Conservation (phyloP, 2,888 invertebrate species). For the Augochlorella aurata region DNA sequence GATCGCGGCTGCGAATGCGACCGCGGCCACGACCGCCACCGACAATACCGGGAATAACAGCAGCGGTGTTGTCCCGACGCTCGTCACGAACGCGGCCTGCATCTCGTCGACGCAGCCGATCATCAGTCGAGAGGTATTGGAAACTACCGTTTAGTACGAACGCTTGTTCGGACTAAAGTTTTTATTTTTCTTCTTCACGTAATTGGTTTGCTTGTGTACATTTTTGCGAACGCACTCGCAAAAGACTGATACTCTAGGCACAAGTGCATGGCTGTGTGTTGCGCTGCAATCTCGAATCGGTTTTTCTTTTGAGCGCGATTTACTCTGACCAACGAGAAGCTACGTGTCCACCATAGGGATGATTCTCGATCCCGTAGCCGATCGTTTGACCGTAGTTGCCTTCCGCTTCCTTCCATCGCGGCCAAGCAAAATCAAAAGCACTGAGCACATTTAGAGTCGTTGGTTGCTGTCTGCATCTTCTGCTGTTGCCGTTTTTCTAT, state of each 20-base stretch:
- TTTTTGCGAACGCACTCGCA: conserved; percentile 45
- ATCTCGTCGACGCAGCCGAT: conserved; percentile 78
- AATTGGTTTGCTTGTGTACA: conserved; percentile 54
- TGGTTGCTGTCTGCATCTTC: background rate
- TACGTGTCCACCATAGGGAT: conserved; percentile 49
- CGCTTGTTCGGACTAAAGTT: conserved; percentile 44
- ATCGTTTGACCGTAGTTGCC: background rate
- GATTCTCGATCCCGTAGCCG: background rate
- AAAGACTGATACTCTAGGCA: conserved; percentile 48
- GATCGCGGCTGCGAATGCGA: conserved; percentile 60
- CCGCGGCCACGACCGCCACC: conserved; percentile 57
- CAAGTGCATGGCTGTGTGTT: conserved; percentile 76
- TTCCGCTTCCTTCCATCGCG: background rate
- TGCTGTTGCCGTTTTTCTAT: background rate
- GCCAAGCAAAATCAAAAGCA: background rate
- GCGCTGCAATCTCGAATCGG: conserved; percentile 53
- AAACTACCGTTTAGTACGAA: conserved; percentile 86
- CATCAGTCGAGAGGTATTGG: conserved; percentile 86
- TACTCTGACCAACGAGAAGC: conserved; percentile 35
- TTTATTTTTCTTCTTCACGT: conserved; percentile 49
- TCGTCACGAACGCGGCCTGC: conserved; percentile 78
- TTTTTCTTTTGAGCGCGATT: conserved; percentile 43
- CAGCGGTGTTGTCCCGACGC: conserved; percentile 76
- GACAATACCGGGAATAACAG: conserved; percentile 69
- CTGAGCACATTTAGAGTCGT: background rate